Evolutionary conservation across 2,797 vertebrate genomes (phyloP), one percentile per base, ranked within the genome.

Genomic region (Delichon dasypus): DNA sequence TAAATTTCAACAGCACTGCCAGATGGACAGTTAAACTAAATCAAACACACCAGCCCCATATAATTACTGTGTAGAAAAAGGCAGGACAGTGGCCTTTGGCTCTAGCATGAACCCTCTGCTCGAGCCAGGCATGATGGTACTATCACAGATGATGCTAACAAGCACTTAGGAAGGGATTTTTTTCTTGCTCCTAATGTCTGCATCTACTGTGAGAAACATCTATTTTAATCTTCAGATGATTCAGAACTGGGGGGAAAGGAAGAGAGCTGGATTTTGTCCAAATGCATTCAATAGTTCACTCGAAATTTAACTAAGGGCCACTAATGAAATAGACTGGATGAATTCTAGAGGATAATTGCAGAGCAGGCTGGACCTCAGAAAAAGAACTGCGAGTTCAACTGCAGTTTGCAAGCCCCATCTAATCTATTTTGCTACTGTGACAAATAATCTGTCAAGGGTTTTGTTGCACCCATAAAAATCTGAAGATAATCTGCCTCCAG

Each of bases 141-240:
- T 89, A 71, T 70, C 77, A 78, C 2, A 2, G 91, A 86, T 47
- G 60, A 94, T 54, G 38, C 64, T 90, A 89, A 92, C 86, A 85
- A 91, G 76, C 74, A 79, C 55, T 91, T 72, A 57, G 40, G 51
- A 88, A 92, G 80, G 70, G 57, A 50, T 42, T 80, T 94, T 80
- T 82, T 88, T 61, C 76, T 85, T 89, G 51, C 23, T 89, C 61
- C 70, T 67, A 10, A 47, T 82, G 67, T 55, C 36, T 86, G 8
- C 42, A 90, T 86, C 73, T 81, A 47, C 77, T 83, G 57, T 80
- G 76, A 96, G 88, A 95, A 95, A 65, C 61, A 79, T 47, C 78
- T 91, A 26, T 72, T 95, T 94, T 70, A 84, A 80, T 94, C 89
- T 95, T 94, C 84, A 90, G 81, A 89, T 94, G 84, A 90, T 90